Conservation (phyloP, 2,888 invertebrate species). For the Agrochola litura region DNA sequence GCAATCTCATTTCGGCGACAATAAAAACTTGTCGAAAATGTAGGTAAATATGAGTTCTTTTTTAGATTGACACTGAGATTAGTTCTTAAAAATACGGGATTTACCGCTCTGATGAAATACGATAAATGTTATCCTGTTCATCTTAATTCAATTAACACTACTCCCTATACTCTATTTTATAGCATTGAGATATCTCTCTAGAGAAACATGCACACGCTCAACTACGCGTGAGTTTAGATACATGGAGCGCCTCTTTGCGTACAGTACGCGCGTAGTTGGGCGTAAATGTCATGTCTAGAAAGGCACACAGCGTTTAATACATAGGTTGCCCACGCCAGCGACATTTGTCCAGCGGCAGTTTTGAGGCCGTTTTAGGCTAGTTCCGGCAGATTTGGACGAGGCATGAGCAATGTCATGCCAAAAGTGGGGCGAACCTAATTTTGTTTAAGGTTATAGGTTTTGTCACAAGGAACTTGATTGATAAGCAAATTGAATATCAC, state of each 20-base stretch:
- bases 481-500: neutral
- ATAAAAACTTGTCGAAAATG: neutral
- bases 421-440: neutral
- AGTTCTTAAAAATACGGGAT: neutral
- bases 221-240: no score
- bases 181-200: neutral
- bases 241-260: neutral
- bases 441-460: fast-evolving
- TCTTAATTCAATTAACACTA: neutral
- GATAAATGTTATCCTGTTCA: no score
- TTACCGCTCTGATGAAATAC: neutral
- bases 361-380: no score
- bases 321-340: neutral
- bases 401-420: neutral
- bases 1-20: neutral
- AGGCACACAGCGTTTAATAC: neutral
- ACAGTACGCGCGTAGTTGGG: neutral
- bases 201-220: neutral
- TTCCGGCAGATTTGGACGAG: neutral
- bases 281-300: neutral
- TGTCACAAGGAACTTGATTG: neutral
- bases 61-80: neutral
- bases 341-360: neutral
- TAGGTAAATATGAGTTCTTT: neutral
- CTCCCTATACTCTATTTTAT: neutral